Base-by-base conservation (phyloP, 2,113 vertebrate species). In the Psittacula cyanocephala region DNA sequence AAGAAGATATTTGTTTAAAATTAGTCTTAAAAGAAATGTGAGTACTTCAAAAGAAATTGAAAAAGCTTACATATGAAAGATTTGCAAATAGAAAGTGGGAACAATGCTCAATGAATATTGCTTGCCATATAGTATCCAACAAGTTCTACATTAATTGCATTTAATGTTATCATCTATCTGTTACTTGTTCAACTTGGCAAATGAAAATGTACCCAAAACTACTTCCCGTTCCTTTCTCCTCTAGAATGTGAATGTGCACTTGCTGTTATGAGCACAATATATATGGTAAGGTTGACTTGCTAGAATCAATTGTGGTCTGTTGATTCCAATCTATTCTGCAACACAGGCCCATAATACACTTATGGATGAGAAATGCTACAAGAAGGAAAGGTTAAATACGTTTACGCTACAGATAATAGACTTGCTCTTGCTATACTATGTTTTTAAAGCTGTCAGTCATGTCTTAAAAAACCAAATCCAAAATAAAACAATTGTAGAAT, bases 321-420 rank as follows among this genome's bases (percentile, higher is more conserved):
- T 75, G 28, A 59, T 72, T 83, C 18, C 11, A 35, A 16, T 53
- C 29, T 65, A 18, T 27, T 75, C 35, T 47, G 25, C 22, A 23
- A 10, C 5, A 7, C 1, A 0, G 44, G 41, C 14, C 46, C 3
- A 1, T 43, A 55, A 53, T 9, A 12, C 7, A 57, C 7, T 46
- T 39, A 25, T 2, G 10, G 37, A 69, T 33, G 47, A 88, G 41
- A 74, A 57, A 52, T 43, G 22, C 37, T 50, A n/a, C 39, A 37
- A 46, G 13, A 41, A 64, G 27, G 11, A 81, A 70, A 62, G 33
- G 7, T 72, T 35, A 44, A 60, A 37, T 65, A 77, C 5, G 5
- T 47, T 53, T n/a, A 47, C 35, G 22, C n/a, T 37, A 77, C 16
- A 77, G n/a, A 49, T 14, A 81, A 44, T 3, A 60, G 29, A 35